phyloP scores from a whole-genome alignment of 2,113 vertebrate species.

The Onychostruthus taczanowskii region DNA sequence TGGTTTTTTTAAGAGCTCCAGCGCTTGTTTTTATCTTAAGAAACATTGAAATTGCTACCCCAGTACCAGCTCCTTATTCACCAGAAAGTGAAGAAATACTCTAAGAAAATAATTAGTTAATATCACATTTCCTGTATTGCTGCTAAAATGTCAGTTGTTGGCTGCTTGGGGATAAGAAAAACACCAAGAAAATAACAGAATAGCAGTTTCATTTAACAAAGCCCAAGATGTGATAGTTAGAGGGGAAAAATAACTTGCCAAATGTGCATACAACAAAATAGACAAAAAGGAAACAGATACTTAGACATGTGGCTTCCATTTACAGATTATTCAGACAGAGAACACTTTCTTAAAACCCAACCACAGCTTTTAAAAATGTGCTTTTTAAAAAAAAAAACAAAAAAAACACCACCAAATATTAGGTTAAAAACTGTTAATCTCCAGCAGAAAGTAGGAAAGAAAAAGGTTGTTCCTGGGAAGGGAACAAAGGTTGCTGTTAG shows the following conservation, averaged over 20 bases:
- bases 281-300: constrained; percentile 41
- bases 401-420: neutral
- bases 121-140: constrained; percentile 43
- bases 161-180: neutral
- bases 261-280: constrained; percentile 29
- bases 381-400: neutral
- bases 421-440: neutral
- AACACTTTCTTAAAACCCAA: constrained; percentile 1
- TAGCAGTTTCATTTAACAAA: constrained; percentile 54
- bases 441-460: neutral
- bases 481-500: neutral
- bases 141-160: constrained; percentile 39
- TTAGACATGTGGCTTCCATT: constrained; percentile 49
- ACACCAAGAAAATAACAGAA: constrained; percentile 35
- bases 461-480: neutral
- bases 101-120: constrained; percentile 54
- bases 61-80: neutral
- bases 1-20: neutral
- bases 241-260: constrained; percentile 37
- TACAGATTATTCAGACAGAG: neutral
- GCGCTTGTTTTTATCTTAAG: constrained; percentile 45
- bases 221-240: constrained; percentile 38
- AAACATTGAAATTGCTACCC: constrained; percentile 4
- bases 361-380: neutral
- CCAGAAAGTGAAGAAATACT: constrained; percentile 25